Conservation (phyloP, 2,888 invertebrate species). For the Bibio marci region DNA sequence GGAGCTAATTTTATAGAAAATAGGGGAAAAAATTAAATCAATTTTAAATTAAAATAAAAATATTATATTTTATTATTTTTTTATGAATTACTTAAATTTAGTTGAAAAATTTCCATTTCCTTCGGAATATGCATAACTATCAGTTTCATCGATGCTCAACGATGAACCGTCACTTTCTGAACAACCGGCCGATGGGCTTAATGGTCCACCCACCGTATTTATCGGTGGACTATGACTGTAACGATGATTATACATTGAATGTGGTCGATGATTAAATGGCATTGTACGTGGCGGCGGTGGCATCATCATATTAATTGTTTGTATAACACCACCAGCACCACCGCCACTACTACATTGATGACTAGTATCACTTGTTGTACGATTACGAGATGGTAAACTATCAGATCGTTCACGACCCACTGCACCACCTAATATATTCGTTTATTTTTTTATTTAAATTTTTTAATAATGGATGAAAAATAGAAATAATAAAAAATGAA, state of each 20-base stretch:
- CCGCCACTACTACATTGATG: conserved; percentile 12
- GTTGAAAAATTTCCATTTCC: conserved; percentile 28
- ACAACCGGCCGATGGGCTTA: conserved; percentile 43
- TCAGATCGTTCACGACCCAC: conserved; percentile 56
- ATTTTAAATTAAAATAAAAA: conserved; percentile 1
- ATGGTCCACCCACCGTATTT: conserved; percentile 29
- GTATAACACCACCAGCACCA: conserved; percentile 17
- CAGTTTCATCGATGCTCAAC: conserved; percentile 44
- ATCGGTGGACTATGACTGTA: conserved; percentile 27
- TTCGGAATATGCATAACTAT: conserved; percentile 39
- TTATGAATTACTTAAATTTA: conserved; percentile 7
- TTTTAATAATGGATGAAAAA: too few relatives aligned
- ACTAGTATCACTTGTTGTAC: conserved; percentile 44
- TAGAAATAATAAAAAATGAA: neutral
- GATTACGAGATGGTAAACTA: conserved; percentile 61
- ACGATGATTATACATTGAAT: conserved; percentile 26
- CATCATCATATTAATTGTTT: too few relatives aligned
- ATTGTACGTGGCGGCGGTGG: conserved; percentile 28
- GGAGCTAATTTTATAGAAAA: conserved; percentile 13
- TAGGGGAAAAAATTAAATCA: conserved; percentile 1
- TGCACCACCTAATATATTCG: conserved; percentile 17
- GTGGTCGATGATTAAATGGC: conserved; percentile 27
- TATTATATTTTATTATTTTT: neutral
- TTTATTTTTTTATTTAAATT: too few relatives aligned
- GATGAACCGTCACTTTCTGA: conserved; percentile 53